phyloP scores from a whole-genome alignment of 2,113 vertebrate genomes.

The Amphiprion ocellaris region DNA sequence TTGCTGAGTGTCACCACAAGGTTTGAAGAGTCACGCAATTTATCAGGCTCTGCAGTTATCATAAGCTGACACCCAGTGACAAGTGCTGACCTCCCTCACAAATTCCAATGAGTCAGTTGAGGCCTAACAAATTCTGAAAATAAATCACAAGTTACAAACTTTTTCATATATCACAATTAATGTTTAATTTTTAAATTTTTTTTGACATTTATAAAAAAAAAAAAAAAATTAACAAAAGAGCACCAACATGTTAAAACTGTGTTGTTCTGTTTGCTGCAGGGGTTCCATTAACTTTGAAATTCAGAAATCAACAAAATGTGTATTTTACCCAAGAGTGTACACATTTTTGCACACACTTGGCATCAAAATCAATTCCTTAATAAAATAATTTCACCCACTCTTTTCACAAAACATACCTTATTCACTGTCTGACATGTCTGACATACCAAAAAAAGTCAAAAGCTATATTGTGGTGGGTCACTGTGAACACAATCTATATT shows the following conservation, averaged over 20 bases:
- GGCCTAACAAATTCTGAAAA: not conserved
- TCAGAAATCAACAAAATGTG: too few species aligned
- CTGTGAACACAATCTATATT: slow-evolving; percentile 43
- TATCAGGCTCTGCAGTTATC: not conserved
- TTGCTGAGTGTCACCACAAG: not conserved
- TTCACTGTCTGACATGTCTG: not conserved
- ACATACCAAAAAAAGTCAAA: not conserved
- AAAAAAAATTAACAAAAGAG: too few species aligned
- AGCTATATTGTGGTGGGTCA: slow-evolving; percentile 1
- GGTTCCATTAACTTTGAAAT: too few species aligned
- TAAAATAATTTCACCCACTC: not conserved
- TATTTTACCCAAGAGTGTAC: not conserved
- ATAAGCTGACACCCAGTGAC: not conserved
- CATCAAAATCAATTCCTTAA: not conserved
- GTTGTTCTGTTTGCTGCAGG: too few species aligned
- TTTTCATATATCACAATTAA: not conserved
- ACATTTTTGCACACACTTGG: too few species aligned
- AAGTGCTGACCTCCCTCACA: not conserved
- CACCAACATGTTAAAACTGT: too few species aligned
- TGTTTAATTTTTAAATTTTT: too few species aligned
- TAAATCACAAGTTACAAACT: not conserved
- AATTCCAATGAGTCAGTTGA: not conserved
- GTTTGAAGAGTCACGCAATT: not conserved
- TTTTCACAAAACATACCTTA: not conserved
- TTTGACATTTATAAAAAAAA: too few species aligned